Percentiles rank a stretch among this genome's conserved stretches.
These are phyloP conservation scores for Anaspis maculata DNA, from an alignment of 2,888 invertebrate genomes.

Conservation along the genomic window DNA sequence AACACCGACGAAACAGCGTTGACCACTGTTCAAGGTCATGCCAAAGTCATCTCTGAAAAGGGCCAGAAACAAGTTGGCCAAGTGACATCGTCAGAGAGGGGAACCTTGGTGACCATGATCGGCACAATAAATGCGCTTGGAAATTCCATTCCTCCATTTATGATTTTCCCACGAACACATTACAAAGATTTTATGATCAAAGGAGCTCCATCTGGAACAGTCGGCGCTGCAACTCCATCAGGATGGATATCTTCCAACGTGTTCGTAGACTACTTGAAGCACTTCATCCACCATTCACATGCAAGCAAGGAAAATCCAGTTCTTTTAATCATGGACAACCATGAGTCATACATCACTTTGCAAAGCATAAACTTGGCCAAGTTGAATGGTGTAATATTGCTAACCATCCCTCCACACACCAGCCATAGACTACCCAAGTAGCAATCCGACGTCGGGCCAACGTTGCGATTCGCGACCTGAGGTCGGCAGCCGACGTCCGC, in stretches of 20 bases:
- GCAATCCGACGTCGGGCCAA: no score
- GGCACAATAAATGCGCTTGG: constrained; percentile 1
- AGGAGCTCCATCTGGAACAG: constrained; percentile 1
- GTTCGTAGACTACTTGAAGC: neutral
- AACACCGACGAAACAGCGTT: constrained; percentile 1
- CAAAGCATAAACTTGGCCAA: neutral
- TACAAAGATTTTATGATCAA: neutral
- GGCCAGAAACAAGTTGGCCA: constrained; percentile 1
- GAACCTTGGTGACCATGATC: neutral
- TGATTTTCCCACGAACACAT: neutral
- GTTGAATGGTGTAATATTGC: neutral
- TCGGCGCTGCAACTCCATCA: neutral
- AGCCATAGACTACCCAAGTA: neutral
- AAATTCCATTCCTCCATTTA: neutral
- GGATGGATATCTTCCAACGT: neutral
- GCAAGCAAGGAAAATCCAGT: neutral
- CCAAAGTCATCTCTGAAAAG: neutral
- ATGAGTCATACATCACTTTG: neutral
- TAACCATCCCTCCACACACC: neutral
- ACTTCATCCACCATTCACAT: neutral
- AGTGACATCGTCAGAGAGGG: neutral
- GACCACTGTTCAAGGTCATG: neutral
- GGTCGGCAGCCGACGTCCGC: no score
- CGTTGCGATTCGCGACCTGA: no score
- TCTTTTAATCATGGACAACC: neutral